phyloP scores from a whole-genome alignment of 2,113 vertebrate genomes.

The Synchiropus splendidus region DNA sequence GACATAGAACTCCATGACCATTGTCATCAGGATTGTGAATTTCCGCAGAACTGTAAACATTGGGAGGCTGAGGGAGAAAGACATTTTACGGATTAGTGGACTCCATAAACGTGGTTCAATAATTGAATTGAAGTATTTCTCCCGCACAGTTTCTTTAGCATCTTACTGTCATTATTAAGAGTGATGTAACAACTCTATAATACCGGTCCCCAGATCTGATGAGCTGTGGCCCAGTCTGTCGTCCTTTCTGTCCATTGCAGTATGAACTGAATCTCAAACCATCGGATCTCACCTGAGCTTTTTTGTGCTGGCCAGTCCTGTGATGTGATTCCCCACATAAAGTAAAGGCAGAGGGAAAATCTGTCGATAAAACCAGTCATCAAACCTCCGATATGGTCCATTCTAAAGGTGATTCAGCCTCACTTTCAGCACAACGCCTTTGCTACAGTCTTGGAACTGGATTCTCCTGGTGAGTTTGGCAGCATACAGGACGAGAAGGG shows the following conservation, averaged over 20 bases:
- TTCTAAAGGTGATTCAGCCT: constrained; percentile 2
- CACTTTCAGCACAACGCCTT: constrained; percentile 53
- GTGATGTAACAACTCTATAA: not conserved
- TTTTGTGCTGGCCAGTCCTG: constrained; percentile 66
- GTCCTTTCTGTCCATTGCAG: no score
- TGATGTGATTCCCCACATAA: constrained; percentile 64
- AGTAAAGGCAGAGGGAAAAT: constrained; percentile 68
- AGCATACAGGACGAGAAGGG: constrained; percentile 56
- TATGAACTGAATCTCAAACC: not conserved
- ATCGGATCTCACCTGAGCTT: constrained; percentile 58
- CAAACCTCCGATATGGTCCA: not conserved
- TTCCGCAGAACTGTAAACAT: constrained; percentile 94
- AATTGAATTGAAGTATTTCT: no score
- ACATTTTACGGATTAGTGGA: no score
- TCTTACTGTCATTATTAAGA: no score
- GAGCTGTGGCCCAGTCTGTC: no score
- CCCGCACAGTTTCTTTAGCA: no score
- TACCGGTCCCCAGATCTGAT: no score
- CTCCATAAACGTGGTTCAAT: no score
- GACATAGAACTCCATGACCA: constrained; percentile 79
- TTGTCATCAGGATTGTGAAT: constrained; percentile 87
- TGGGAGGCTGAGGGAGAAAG: constrained; percentile 79
- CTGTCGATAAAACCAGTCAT: constrained; percentile 16
- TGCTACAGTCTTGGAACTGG: constrained; percentile 63
- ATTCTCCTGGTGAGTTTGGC: constrained; percentile 55